Percentiles rank a stretch among this genome's conserved stretches.
phyloP scores from a whole-genome alignment of 2,113 vertebrate genomes.

The Chionomys nivalis region DNA sequence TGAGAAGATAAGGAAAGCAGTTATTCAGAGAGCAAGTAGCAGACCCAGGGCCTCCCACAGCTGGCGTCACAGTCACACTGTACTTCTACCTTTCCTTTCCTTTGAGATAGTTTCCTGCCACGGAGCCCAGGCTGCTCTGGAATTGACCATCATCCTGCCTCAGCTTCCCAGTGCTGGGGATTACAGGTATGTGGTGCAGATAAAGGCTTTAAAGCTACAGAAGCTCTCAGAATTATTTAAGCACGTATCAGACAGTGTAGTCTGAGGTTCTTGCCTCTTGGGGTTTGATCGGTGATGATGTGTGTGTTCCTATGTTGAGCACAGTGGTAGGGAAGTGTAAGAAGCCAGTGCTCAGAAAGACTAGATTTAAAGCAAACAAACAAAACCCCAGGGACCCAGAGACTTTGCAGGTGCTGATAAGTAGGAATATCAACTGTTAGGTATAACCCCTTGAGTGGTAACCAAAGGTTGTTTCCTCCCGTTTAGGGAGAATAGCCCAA shows the following conservation, averaged over 20 bases:
- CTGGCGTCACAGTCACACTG: neutral
- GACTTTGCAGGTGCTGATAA: neutral
- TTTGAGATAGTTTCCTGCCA: neutral
- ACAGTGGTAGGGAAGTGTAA: neutral
- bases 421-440: neutral
- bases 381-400: neutral
- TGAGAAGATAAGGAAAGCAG: neutral
- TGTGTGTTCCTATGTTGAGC: neutral
- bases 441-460: neutral
- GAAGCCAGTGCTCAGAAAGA: neutral
- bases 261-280: slow-evolving; percentile 21
- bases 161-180: neutral
- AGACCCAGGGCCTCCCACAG: neutral
- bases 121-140: neutral
- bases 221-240: slow-evolving; percentile 36
- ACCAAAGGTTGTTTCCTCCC: rapidly evolving
- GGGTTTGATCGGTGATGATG: neutral
- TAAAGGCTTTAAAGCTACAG: neutral
- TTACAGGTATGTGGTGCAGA: neutral
- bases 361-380: neutral
- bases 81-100: neutral
- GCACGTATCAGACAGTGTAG: neutral
- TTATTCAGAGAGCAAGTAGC: neutral
- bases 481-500: neutral
- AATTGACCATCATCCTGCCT: neutral